A percentile compares a stretch with the other conserved stretches of the same genome.
Evolutionary conservation across 2,797 vertebrate genomes (phyloP).

Genomic region (Parauchenoglanis punctatus): DNA sequence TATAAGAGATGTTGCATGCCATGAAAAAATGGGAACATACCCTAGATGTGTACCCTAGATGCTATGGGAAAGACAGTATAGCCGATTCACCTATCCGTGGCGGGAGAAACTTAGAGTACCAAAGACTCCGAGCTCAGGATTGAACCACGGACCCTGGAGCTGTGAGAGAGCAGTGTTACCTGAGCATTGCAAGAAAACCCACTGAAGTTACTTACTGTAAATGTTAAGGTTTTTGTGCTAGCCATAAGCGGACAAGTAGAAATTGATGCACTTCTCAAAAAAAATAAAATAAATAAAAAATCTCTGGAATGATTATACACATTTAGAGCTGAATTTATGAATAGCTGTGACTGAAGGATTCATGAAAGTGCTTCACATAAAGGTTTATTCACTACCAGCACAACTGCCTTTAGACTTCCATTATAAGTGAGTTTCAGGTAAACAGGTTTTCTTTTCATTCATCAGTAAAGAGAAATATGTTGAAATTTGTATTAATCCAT

Average conservation of each 20-base stretch:
- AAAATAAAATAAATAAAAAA: background rate
- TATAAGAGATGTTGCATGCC: background rate
- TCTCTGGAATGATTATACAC: constrained; percentile 15
- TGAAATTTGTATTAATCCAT: constrained; percentile 22
- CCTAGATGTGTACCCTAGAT: background rate
- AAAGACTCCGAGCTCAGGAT: background rate
- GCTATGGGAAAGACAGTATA: background rate
- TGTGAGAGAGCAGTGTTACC: background rate
- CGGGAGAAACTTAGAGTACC: background rate
- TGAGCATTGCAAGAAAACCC: background rate
- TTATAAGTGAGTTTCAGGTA: background rate
- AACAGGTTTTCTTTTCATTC: constrained; percentile 21
- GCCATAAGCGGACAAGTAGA: background rate
- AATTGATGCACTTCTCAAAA: background rate
- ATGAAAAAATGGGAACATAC: background rate
- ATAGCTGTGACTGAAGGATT: constrained; percentile 4
- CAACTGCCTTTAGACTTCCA: constrained; percentile 12
- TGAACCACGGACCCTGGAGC: background rate
- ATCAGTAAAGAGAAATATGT: background rate
- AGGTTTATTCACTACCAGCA: constrained; percentile 17
- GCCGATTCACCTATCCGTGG: background rate
- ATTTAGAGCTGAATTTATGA: constrained; percentile 23
- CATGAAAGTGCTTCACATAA: constrained; percentile 27
- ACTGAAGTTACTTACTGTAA: constrained; percentile 3
- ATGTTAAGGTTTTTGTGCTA: constrained; percentile 6